Conservation (phyloP, 2,888 invertebrate genomes). For the Euspilapteryx auroguttella region DNA sequence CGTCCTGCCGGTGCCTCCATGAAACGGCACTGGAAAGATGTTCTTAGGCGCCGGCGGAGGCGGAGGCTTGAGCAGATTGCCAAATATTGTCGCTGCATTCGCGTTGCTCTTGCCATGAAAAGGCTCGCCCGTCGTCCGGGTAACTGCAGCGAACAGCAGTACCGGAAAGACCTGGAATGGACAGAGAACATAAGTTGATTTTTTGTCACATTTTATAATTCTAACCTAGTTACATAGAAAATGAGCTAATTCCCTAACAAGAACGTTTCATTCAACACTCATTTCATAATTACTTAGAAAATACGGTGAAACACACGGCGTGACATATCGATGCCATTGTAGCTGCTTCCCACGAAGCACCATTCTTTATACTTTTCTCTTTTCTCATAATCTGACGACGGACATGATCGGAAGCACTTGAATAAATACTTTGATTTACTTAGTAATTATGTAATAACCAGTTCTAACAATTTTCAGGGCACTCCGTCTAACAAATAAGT, state of each 20-base stretch:
- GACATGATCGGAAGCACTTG: constrained; percentile 38
- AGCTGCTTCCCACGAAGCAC: constrained; percentile 36
- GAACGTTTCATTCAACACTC: constrained; percentile 10
- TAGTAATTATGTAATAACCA: too few relatives aligned
- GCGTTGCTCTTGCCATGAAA: constrained; percentile 20
- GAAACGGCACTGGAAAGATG: constrained; percentile 39
- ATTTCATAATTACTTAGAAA: constrained; percentile 43
- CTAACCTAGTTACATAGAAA: too few relatives aligned
- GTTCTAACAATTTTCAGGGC: too few relatives aligned
- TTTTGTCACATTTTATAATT: too few relatives aligned
- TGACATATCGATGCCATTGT: constrained; percentile 41
- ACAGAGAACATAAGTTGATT: too few relatives aligned
- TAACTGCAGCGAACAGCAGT: constrained; percentile 22
- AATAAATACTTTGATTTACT: too few relatives aligned
- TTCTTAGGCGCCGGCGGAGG: constrained; percentile 30
- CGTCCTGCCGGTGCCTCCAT: constrained; percentile 23
- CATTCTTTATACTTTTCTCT: constrained; percentile 56
- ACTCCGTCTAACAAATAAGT: too few relatives aligned
- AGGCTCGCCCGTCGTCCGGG: constrained; percentile 27
- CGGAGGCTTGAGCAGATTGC: constrained; percentile 41
- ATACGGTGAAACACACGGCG: constrained; percentile 41
- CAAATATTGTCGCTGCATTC: constrained; percentile 28
- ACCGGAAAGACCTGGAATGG: constrained; percentile 36
- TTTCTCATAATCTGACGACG: constrained; percentile 44
- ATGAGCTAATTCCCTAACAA: too few relatives aligned